phyloP scores from a whole-genome alignment of 2,113 vertebrate genomes.

The Aptenodytes forsteri region DNA sequence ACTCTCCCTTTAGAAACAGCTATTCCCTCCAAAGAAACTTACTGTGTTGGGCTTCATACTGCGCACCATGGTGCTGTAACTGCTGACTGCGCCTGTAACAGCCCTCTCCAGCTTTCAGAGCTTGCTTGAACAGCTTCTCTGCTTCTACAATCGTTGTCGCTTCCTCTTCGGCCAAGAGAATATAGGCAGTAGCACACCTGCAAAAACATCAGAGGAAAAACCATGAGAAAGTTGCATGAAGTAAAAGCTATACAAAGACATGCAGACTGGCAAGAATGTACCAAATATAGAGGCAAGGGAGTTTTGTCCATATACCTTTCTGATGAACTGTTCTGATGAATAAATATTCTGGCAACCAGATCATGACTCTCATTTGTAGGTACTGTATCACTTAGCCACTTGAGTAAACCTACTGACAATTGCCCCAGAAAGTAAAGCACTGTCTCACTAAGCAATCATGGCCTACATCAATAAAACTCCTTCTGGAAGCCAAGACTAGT shows the following conservation, averaged over 20 bases:
- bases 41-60: conserved; percentile 97
- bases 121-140: conserved; percentile 95
- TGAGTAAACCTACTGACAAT: background rate
- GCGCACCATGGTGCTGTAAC: conserved; percentile 93
- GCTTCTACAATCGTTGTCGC: conserved; percentile 97
- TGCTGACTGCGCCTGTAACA: conserved; percentile 97
- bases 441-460: background rate
- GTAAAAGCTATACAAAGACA: background rate
- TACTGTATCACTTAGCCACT: background rate
- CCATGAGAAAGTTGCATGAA: background rate
- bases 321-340: background rate
- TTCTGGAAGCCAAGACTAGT: background rate
- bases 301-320: background rate
- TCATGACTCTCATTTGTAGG: background rate
- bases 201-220: conserved; percentile 31
- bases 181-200: conserved; percentile 96
- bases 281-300: background rate
- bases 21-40: conserved; percentile 62
- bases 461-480: background rate
- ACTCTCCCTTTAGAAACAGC: background rate
- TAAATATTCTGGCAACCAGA: background rate
- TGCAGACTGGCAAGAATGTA: background rate
- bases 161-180: conserved; percentile 96
- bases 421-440: background rate
- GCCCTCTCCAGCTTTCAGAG: conserved; percentile 91